Percentiles rank a stretch among this genome's conserved stretches.
Conservation (phyloP, 1,140 invertebrate species). For the Diabrotica virgifera region DNA sequence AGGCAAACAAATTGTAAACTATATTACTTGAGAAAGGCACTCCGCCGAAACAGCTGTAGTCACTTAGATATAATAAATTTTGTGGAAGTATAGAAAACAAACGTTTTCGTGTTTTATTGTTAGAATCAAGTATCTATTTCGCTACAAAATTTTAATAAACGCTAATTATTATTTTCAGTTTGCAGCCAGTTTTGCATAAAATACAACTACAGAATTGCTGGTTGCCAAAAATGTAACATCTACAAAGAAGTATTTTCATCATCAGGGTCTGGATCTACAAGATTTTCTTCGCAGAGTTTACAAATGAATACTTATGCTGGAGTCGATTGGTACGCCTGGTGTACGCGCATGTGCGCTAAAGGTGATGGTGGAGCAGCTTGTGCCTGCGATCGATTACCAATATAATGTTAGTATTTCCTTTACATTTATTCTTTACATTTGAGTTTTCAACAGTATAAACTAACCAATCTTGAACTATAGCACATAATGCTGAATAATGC, state of each 20-base stretch:
- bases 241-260: constrained; percentile 18
- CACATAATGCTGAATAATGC: no score
- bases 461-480: no score
- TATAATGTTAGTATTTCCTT: background rate
- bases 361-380: constrained; percentile 56
- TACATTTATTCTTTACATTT: background rate
- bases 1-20: no score
- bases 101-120: no score
- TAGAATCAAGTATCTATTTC: no score
- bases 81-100: no score
- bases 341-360: constrained; percentile 49
- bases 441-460: no score
- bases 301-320: background rate
- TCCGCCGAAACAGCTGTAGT: no score
- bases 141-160: no score
- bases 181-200: constrained; percentile 43
- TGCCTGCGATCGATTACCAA: constrained; percentile 54
- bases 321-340: constrained; percentile 51
- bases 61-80: no score
- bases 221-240: constrained; percentile 33
- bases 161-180: constrained; percentile 4
- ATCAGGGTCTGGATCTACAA: background rate
- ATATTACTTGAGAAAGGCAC: no score
- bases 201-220: constrained; percentile 38
- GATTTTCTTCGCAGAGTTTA: background rate